phyloP scores from a whole-genome alignment of 1,140 invertebrate species.

The Heliothis subflexa region DNA sequence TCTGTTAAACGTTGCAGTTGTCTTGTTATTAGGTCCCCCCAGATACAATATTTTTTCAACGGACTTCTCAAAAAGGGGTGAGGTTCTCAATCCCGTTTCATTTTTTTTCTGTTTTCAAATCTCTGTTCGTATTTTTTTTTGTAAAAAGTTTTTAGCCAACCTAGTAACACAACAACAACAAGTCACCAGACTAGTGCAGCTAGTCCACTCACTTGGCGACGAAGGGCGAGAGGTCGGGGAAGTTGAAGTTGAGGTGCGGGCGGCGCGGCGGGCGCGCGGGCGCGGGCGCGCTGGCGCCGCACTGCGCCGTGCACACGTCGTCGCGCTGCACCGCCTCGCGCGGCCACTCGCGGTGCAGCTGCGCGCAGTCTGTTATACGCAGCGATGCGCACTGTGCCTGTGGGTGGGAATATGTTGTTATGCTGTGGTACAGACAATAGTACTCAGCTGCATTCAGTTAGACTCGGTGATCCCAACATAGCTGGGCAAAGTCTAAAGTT shows the following conservation, averaged over 20 bases:
- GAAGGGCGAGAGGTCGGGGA: slow-evolving; percentile 78
- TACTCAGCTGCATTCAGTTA: no score
- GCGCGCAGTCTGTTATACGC: slow-evolving; percentile 94
- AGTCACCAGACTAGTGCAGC: not conserved
- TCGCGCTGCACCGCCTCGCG: slow-evolving; percentile 93
- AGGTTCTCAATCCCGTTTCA: not conserved
- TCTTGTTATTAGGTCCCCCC: not conserved
- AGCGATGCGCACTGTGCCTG: slow-evolving; percentile 96
- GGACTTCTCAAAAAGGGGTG: no score
- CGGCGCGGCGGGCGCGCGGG: slow-evolving; percentile 71
- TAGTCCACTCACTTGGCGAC: slow-evolving; percentile 71
- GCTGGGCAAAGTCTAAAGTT: no score
- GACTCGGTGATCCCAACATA: no score
- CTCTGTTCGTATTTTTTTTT: not conserved
- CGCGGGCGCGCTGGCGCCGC: slow-evolving; percentile 88
- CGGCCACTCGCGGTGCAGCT: slow-evolving; percentile 92
- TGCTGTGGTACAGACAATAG: no score
- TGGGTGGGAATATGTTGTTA: no score
- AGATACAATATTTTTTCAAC: no score
- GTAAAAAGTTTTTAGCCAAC: not conserved
- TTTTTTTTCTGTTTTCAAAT: not conserved
- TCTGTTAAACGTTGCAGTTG: slow-evolving; percentile 2
- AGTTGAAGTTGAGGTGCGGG: slow-evolving; percentile 79
- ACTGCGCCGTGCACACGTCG: slow-evolving; percentile 96
- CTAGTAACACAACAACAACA: not conserved